phyloP scores from a whole-genome alignment of 2,888 invertebrate genomes.

The Agrypnus murinus region DNA sequence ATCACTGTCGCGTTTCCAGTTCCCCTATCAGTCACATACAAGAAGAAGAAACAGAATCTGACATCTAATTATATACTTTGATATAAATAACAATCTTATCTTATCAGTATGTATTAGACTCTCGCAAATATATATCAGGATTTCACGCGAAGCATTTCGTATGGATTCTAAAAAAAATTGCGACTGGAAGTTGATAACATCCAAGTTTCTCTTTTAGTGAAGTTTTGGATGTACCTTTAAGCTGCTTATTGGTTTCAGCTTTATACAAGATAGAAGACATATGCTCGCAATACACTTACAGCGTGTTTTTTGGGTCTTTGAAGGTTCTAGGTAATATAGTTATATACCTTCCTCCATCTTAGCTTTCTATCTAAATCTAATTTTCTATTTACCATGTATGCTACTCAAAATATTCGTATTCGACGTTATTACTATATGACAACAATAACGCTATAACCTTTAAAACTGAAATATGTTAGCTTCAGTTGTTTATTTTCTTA shows the following conservation, averaged over 20 bases:
- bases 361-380: too few species aligned
- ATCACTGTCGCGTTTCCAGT: conserved; percentile 39
- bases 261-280: conserved; percentile 23
- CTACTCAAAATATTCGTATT: too few species aligned
- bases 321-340: neutral
- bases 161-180: conserved; percentile 18
- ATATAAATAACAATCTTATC: conserved; percentile 49
- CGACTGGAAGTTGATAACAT: conserved; percentile 12
- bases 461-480: too few species aligned
- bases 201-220: conserved; percentile 23
- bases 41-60: conserved; percentile 41
- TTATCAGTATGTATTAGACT: conserved; percentile 45
- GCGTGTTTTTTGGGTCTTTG: neutral
- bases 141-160: conserved; percentile 5
- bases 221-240: conserved; percentile 30
- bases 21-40: conserved; percentile 38
- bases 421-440: too few species aligned
- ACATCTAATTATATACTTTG: conserved; percentile 48
- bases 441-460: too few species aligned
- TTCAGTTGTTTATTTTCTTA: too few species aligned
- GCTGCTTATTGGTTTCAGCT: conserved; percentile 33
- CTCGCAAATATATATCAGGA: conserved; percentile 36
- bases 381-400: too few species aligned
- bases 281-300: conserved; percentile 28
- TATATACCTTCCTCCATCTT: too few species aligned